Percentiles rank a stretch among this genome's conserved stretches.
These are phyloP conservation scores for Megaceryle alcyon DNA, from an alignment of 2,797 vertebrate genomes.

Conservation along the genomic window DNA sequence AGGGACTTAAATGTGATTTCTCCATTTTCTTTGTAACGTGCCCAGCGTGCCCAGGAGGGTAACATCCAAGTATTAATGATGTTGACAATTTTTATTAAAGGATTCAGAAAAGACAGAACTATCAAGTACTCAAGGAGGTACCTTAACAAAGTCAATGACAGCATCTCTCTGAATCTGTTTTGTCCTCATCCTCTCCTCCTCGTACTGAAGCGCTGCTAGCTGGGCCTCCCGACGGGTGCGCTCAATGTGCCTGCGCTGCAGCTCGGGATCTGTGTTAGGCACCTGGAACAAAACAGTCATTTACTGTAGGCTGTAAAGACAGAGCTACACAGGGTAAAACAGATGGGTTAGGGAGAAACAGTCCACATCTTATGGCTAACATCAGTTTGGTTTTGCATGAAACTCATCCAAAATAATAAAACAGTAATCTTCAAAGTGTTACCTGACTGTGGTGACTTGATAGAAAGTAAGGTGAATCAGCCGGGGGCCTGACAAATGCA, in stretches of 20 bases:
- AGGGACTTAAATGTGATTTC: not conserved
- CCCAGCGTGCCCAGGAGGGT: rapidly evolving
- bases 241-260: constrained; percentile 81
- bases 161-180: constrained; percentile 84
- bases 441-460: constrained; percentile 78
- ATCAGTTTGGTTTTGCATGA: not conserved
- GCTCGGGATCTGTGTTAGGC: constrained; percentile 57
- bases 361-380: not conserved
- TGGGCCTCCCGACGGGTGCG: constrained; percentile 89
- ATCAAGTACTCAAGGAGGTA: constrained; percentile 42
- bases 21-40: not conserved
- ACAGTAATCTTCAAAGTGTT: not conserved
- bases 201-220: constrained; percentile 88
- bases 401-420: not conserved
- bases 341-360: not conserved
- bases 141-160: constrained; percentile 83
- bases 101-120: not conserved
- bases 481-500: constrained; percentile 63
- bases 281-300: constrained; percentile 45
- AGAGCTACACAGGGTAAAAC: not conserved
- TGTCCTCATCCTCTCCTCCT: constrained; percentile 89
- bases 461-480: constrained; percentile 71
- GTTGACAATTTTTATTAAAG: not conserved
- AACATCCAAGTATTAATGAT: not conserved
- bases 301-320: not conserved